Evolutionary conservation across 2,113 vertebrate genomes (phyloP), one percentile per base, ranked within the genome.

Genomic region (Poeciliopsis retropinna): DNA sequence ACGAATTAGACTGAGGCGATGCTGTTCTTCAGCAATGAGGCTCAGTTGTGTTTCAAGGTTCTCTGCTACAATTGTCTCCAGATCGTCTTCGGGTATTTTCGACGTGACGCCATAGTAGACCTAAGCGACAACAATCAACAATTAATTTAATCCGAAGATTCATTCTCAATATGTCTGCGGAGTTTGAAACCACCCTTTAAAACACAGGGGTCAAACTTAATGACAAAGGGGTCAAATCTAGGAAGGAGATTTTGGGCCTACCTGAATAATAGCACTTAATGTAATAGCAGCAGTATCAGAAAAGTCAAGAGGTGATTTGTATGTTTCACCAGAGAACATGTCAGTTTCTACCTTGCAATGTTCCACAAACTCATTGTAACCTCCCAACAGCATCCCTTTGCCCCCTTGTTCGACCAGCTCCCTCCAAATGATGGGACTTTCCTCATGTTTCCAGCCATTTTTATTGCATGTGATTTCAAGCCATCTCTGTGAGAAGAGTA

Each of bases 401-500:
- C 98, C 95, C 41, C 97, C 97, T 65, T 95, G 95, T 66, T 95
- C 92, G 75, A 96, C 83, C 10, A 99, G 88, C 60, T 99, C 97
- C 91, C 97, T 96, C 98, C 98, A 99, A 77, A 99, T 75, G 63
- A 99, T 84, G 70, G 98, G 98, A 37, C 95, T 97, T 0, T 28
- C 22, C 0, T 85, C 79, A 25, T 99, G 96, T 60, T 85, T 88
- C 97, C 98, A 99, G 64, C 91, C 91, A 81, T 97, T 96, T 62
- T 29, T 90, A 62, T 85, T 62, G 84, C 98, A 98, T 1, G 93
- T 84, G 6, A 83, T 63, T 51, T 87, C 82, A 69, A 98, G 94
- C 98, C 98, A 99, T 64, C 91, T 88, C 98, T 99, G 64, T 25
- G 5, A 66, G 7, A 78, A 8, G 28, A 57, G 17, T 57, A n/a